phyloP scores from a whole-genome alignment of 2,888 invertebrate genomes.

The Lithophane semibrunnea region DNA sequence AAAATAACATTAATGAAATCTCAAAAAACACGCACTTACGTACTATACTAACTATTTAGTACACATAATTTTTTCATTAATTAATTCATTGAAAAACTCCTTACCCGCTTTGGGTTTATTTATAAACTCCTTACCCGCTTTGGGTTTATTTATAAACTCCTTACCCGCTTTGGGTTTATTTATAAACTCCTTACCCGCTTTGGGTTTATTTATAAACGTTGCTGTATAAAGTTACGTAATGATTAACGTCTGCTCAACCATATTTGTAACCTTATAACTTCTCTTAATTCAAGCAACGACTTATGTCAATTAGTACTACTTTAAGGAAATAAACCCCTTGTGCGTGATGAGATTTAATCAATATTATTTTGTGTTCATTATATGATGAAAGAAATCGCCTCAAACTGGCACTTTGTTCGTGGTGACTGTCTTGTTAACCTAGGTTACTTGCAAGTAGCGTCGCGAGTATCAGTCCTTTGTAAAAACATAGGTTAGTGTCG shows the following conservation, averaged over 20 bases:
- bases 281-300: not conserved
- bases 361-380: constrained; percentile 4
- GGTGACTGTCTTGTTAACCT: not conserved
- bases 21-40: not conserved
- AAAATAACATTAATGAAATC: not conserved
- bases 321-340: not conserved
- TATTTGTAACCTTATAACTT: not conserved
- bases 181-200: no score
- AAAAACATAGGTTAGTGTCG: not conserved
- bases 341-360: not conserved
- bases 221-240: not conserved
- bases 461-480: not conserved
- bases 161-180: not conserved
- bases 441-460: not conserved
- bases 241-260: not conserved
- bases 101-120: not conserved
- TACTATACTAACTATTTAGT: not conserved
- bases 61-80: not conserved
- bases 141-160: not conserved
- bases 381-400: not conserved
- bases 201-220: not conserved
- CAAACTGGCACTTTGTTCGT: not conserved
- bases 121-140: no score
- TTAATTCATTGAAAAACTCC: no score
- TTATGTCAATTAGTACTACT: not conserved